Evolutionary conservation across 2,797 vertebrate species (phyloP).

Genomic region (Cuniculus paca): DNA sequence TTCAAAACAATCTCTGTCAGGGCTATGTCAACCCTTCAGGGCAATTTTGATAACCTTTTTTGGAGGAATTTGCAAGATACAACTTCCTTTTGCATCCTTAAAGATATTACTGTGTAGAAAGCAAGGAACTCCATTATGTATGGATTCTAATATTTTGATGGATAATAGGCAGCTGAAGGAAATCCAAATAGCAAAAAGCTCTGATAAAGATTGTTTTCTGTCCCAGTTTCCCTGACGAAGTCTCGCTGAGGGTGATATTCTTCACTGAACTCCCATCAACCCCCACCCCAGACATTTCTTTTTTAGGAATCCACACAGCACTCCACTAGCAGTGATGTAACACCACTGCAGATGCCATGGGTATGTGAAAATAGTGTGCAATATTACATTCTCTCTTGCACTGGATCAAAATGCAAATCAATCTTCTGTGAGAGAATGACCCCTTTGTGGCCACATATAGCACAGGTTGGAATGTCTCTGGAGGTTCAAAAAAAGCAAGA

Average conservation of each 20-base stretch:
- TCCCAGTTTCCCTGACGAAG: conserved; percentile 61
- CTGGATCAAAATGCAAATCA: conserved; percentile 79
- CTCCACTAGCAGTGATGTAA: conserved; percentile 63
- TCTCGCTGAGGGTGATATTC: conserved; percentile 61
- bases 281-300: neutral
- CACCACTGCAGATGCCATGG: conserved; percentile 28
- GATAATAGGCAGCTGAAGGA: conserved; percentile 74
- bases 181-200: conserved; percentile 79
- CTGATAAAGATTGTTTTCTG: conserved; percentile 73
- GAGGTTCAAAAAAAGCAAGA: neutral
- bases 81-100: conserved; percentile 73
- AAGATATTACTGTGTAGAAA: conserved; percentile 62
- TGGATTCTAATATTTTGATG: conserved; percentile 80
- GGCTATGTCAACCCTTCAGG: conserved; percentile 83
- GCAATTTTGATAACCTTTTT: conserved; percentile 84
- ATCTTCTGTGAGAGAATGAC: conserved; percentile 21
- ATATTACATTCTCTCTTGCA: conserved; percentile 69
- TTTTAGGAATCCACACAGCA: conserved; percentile 47
- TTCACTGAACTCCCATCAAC: conserved; percentile 40
- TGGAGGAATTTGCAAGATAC: conserved; percentile 75
- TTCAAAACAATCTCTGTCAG: conserved; percentile 79
- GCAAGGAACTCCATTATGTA: conserved; percentile 74
- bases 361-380: conserved; percentile 73
- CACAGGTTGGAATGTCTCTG: conserved; percentile 58
- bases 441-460: conserved; percentile 60